These are phyloP conservation scores for Oreortyx pictus DNA, from an alignment of 2,797 vertebrate genomes.

Conservation along the genomic window DNA sequence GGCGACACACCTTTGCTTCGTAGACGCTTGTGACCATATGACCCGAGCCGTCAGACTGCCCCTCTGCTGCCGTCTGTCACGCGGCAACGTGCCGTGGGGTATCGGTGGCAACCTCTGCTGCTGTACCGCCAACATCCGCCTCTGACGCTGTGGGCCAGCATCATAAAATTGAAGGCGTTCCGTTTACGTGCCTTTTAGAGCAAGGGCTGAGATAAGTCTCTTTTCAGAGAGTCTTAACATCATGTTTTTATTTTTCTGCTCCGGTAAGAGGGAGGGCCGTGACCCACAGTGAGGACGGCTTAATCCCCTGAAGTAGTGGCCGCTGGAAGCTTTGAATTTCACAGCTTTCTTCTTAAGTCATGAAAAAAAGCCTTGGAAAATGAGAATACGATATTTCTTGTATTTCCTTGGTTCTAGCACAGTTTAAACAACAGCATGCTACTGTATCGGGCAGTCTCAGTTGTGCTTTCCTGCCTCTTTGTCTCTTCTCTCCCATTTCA, in stretches of 20 bases:
- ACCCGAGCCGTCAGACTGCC: no score
- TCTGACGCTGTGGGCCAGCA: no score
- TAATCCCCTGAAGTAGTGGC: background rate
- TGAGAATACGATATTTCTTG: background rate
- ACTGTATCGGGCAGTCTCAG: background rate
- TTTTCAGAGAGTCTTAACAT: background rate
- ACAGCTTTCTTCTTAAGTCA: background rate
- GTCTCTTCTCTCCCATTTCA: background rate
- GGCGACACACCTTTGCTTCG: no score
- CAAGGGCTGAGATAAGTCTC: background rate
- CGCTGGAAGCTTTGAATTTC: background rate
- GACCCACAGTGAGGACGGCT: background rate
- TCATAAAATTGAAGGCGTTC: no score
- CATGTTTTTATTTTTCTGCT: background rate
- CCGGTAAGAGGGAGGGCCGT: background rate
- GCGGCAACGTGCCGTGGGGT: no score
- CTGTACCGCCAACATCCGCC: no score
- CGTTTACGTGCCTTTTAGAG: background rate
- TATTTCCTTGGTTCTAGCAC: background rate
- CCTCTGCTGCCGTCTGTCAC: no score
- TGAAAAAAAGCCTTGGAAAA: background rate
- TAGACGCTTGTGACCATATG: no score
- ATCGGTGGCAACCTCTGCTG: no score
- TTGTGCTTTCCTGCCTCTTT: background rate
- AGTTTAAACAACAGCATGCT: background rate